Percentiles rank a stretch among this genome's conserved stretches.
These are phyloP conservation scores for Rhadina sibilatrix DNA, from an alignment of 2,113 vertebrate genomes.

Conservation along the genomic window DNA sequence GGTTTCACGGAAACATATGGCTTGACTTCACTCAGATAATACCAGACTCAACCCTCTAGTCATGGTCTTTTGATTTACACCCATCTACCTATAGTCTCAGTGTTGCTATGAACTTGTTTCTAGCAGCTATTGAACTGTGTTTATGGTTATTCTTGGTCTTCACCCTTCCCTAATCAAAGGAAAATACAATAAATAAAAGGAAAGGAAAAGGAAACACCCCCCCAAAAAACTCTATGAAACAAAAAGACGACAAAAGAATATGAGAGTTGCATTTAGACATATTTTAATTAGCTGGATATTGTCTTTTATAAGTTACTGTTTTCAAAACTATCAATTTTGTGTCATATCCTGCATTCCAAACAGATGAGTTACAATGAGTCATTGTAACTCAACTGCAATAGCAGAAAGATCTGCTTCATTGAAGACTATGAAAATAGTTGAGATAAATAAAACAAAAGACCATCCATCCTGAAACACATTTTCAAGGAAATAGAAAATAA, in stretches of 20 bases:
- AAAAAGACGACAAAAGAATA: neutral
- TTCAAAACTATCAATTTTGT: neutral
- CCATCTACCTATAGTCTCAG: neutral
- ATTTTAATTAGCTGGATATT: neutral
- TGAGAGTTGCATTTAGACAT: neutral
- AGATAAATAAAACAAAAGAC: neutral
- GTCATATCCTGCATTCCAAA: neutral
- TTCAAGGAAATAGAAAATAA: neutral
- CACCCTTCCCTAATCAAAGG: too few species aligned
- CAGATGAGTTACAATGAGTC: neutral
- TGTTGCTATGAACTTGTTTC: neutral
- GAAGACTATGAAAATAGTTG: neutral
- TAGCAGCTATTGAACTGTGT: neutral
- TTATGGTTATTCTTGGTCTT: neutral
- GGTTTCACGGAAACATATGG: neutral
- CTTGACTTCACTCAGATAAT: neutral
- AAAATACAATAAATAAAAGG: too few species aligned
- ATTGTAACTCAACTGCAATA: neutral
- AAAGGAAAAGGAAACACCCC: rapidly evolving
- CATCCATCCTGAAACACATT: neutral
- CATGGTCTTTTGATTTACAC: neutral
- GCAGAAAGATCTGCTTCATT: neutral
- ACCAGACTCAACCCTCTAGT: neutral
- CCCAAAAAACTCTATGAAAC: neutral
- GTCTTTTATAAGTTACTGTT: neutral